phyloP scores from a whole-genome alignment of 2,888 invertebrate genomes.

The Campoplex nolae region DNA sequence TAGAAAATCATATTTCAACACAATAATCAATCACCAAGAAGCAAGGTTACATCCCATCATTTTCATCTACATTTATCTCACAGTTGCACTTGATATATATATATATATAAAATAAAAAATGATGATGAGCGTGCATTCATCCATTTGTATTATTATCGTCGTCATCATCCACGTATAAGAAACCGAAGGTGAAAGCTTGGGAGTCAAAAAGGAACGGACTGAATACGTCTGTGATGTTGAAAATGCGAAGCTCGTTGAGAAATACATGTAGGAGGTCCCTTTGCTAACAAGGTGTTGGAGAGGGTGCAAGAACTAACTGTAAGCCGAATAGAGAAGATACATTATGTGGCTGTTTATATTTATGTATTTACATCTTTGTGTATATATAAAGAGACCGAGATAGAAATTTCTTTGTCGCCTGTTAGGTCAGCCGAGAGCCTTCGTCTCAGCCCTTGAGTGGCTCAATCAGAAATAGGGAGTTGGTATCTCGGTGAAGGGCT shows the following conservation, averaged over 20 bases:
- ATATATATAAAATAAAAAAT: neutral
- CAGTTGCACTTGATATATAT: neutral
- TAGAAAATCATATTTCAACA: neutral
- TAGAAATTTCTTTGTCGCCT: slow-evolving; percentile 66
- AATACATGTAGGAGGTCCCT: slow-evolving; percentile 64
- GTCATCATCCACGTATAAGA: neutral
- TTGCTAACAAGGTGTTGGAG: slow-evolving; percentile 80
- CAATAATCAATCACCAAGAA: neutral
- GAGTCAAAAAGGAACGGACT: slow-evolving; percentile 33
- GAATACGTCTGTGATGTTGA: slow-evolving; percentile 56
- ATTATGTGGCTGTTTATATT: neutral
- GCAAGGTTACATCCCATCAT: neutral
- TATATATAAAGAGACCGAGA: slow-evolving; percentile 37
- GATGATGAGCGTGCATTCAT: neutral
- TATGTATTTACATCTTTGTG: neutral
- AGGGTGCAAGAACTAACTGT: slow-evolving; percentile 72
- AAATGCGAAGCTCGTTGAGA: slow-evolving; percentile 66
- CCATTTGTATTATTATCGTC: slow-evolving; percentile 33
- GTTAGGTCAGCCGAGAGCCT: slow-evolving; percentile 77
- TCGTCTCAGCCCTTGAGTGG: slow-evolving; percentile 59
- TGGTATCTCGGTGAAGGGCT: slow-evolving; percentile 11
- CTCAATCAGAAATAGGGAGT: slow-evolving; percentile 54
- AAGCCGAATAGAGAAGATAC: slow-evolving; percentile 49
- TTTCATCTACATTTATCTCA: neutral
- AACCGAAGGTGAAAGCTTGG: slow-evolving; percentile 41